Percentiles rank a stretch among this genome's conserved stretches.
Evolutionary conservation across 2,113 vertebrate species (phyloP).

Genomic region (Arvicanthis niloticus): DNA sequence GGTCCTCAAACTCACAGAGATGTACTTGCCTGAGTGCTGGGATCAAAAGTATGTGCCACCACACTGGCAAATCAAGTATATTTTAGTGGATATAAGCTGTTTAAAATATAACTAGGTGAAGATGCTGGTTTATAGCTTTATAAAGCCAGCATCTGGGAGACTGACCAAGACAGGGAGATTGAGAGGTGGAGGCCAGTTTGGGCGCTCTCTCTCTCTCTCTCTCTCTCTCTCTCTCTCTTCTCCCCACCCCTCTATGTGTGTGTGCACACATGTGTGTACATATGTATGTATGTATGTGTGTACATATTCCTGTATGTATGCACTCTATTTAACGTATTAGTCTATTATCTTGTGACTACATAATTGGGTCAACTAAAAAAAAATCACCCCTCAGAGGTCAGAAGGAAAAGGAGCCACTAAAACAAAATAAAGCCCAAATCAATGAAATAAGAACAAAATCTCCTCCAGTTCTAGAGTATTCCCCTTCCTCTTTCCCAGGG

Average conservation of each 20-base stretch:
- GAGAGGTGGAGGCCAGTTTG: not conserved
- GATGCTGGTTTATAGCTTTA: not conserved
- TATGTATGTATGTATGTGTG: too few species aligned
- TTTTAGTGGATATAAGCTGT: constrained; percentile 45
- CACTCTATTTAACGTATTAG: not conserved
- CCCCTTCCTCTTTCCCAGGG: not conserved
- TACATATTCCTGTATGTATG: too few species aligned
- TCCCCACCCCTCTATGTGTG: too few species aligned
- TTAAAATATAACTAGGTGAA: constrained; percentile 42
- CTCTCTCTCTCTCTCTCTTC: not conserved
- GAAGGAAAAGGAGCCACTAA: constrained; percentile 30
- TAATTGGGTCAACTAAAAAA: not conserved
- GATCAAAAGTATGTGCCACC: not conserved
- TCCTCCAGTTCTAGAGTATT: not conserved
- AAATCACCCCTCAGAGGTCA: constrained; percentile 10
- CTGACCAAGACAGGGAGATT: not conserved
- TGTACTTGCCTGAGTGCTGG: not conserved
- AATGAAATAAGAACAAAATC: constrained; percentile 34
- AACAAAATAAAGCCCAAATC: constrained; percentile 45
- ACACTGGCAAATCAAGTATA: constrained; percentile 4
- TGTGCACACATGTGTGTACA: fast-evolving
- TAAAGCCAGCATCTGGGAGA: not conserved
- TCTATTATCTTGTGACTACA: not conserved
- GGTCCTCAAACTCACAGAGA: not conserved
- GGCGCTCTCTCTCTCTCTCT: not conserved